These are phyloP conservation scores for Nothocercus nigrocapillus DNA, from an alignment of 2,113 vertebrate genomes.

Conservation along the genomic window DNA sequence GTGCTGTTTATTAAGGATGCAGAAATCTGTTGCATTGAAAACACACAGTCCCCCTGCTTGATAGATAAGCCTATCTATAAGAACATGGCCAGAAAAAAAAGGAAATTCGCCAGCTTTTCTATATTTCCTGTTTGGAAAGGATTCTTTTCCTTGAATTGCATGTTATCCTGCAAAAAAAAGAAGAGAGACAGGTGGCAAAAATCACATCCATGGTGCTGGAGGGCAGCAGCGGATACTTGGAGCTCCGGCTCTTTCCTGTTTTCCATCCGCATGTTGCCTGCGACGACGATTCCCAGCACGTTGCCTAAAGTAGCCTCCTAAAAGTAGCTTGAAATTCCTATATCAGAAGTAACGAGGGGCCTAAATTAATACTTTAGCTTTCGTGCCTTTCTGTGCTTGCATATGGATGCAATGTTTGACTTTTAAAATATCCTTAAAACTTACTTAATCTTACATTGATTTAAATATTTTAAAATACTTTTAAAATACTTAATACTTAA, in stretches of 20 bases:
- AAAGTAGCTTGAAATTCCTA: background rate
- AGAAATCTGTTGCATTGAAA: background rate
- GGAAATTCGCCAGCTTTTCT: constrained; percentile 43
- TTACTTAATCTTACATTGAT: background rate
- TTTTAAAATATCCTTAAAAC: background rate
- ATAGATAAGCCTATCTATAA: background rate
- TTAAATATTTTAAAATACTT: background rate
- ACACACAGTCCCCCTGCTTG: background rate
- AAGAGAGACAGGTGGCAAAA: background rate
- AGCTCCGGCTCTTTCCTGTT: constrained; percentile 51
- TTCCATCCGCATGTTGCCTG: background rate
- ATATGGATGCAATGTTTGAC: background rate
- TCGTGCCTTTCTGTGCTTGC: background rate
- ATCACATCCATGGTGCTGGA: accelerated
- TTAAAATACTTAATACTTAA: background rate
- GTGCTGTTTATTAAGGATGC: background rate
- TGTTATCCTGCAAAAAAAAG: background rate
- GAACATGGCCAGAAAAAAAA: background rate
- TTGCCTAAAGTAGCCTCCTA: background rate
- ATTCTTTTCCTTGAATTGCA: background rate
- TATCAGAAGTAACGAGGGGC: background rate
- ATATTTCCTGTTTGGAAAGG: constrained; percentile 30
- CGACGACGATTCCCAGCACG: background rate
- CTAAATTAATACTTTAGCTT: accelerated
- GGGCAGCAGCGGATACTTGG: background rate